A percentile compares a stretch with the other conserved stretches of the same genome.
These are phyloP conservation scores for Lepilemur septentrionalis DNA, from an alignment of 2,797 vertebrate species.

Conservation along the genomic window DNA sequence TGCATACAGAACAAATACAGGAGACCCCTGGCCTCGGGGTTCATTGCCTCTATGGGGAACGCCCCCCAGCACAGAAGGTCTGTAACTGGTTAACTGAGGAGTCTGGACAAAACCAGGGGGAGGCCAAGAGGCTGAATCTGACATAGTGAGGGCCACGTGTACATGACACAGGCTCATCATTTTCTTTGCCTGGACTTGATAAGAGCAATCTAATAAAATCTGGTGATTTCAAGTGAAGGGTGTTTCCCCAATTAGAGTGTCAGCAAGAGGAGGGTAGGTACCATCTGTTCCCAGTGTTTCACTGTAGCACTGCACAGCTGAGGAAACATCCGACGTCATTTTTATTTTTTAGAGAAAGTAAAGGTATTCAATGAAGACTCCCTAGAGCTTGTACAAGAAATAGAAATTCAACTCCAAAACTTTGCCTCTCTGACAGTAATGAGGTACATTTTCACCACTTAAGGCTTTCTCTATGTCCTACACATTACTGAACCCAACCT, in stretches of 20 bases:
- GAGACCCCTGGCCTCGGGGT: neutral
- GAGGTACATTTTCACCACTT: neutral
- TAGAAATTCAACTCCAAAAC: neutral
- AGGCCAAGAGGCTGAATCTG: neutral
- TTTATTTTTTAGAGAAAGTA: neutral
- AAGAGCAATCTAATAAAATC: neutral
- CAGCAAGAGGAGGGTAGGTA: neutral
- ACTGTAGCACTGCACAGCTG: neutral
- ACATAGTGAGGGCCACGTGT: neutral
- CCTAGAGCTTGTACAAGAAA: neutral
- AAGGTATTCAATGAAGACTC: neutral
- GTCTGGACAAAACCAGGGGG: neutral
- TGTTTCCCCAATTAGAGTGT: neutral
- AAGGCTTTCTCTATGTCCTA: neutral
- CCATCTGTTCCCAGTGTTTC: neutral
- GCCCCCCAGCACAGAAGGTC: neutral
- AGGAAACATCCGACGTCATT: neutral
- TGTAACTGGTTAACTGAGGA: neutral
- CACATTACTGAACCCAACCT: constrained; percentile 15
- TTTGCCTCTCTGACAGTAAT: neutral
- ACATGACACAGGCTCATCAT: fast-evolving
- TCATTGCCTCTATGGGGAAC: neutral
- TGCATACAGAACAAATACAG: neutral
- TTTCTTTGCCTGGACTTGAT: neutral
- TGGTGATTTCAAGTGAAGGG: neutral